Percentiles rank a stretch among this genome's conserved stretches.
Conservation (phyloP, 2,113 vertebrate genomes). For the Lethenteron camtschaticum region DNA sequence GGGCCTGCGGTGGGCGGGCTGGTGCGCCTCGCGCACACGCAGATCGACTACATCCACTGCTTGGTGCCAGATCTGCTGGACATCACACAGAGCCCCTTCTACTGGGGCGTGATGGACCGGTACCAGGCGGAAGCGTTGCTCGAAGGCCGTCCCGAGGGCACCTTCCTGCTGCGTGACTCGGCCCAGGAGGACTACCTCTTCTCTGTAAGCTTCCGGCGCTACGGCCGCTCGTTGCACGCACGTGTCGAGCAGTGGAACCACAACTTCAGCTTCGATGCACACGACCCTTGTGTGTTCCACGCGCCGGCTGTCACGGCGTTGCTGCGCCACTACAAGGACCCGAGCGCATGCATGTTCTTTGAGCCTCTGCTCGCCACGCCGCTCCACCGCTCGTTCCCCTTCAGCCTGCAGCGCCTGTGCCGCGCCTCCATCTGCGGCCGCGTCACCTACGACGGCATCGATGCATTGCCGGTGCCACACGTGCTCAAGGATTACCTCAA, state of each 20-base stretch:
- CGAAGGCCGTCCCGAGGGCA: conserved; percentile 84
- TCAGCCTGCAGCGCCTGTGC: conserved; percentile 86
- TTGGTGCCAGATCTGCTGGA: conserved; percentile 82
- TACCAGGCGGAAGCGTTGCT: conserved; percentile 86
- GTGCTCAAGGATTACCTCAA: conserved; percentile 94
- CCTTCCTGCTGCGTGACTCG: conserved; percentile 88
- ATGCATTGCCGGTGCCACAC: conserved; percentile 70
- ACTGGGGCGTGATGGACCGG: conserved; percentile 98
- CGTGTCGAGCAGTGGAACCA: conserved; percentile 99
- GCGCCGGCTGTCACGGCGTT: conserved; percentile 89
- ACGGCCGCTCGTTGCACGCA: conserved; percentile 81
- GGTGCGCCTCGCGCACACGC: conserved; percentile 79
- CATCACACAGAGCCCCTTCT: conserved; percentile 83
- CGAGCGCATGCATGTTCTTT: conserved; percentile 98
- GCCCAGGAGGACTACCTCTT: conserved; percentile 99
- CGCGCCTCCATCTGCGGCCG: conserved; percentile 78
- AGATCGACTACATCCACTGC: conserved; percentile 98
- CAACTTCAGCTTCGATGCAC: conserved; percentile 95
- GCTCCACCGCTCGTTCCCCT: conserved; percentile 82
- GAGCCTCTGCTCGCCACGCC: conserved; percentile 86
- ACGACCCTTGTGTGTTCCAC: conserved; percentile 94
- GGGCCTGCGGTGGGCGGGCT: conserved; percentile 24
- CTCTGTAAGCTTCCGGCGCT: conserved; percentile 96
- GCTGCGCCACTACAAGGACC: conserved; percentile 94
- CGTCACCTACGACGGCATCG: conserved; percentile 84